A percentile compares a stretch with the other conserved stretches of the same genome.
These are phyloP conservation scores for Scomber japonicus DNA, from an alignment of 2,113 vertebrate genomes.

Conservation along the genomic window DNA sequence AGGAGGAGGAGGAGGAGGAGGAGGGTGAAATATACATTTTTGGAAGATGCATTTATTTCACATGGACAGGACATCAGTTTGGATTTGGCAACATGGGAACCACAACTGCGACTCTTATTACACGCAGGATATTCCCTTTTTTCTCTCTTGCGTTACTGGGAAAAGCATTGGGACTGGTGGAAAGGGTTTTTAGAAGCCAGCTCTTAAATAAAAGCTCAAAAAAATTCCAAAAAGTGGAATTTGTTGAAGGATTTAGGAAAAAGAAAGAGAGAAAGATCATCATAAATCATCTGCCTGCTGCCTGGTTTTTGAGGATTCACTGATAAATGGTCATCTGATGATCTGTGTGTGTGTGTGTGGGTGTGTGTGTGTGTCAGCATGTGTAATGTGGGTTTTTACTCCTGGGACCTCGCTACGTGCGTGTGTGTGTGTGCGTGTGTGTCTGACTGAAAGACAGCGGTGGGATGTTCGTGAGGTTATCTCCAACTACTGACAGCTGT, in stretches of 20 bases:
- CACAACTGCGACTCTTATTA: background rate
- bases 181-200: background rate
- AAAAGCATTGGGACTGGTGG: background rate
- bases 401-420: constrained; percentile 60
- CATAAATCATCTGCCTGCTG: constrained; percentile 62
- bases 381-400: constrained; percentile 59
- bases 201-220: background rate
- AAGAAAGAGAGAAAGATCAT: constrained; percentile 16
- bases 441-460: constrained; percentile 61
- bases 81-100: constrained; percentile 6
- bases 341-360: constrained; percentile 45
- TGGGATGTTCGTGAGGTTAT: constrained; percentile 80
- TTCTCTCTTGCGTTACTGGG: background rate
- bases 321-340: constrained; percentile 70
- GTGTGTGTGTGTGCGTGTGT: constrained; percentile 32
- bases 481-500: constrained; percentile 90
- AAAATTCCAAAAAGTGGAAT: background rate
- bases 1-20: background rate
- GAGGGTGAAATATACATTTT: constrained; percentile 26
- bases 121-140: background rate
- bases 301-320: constrained; percentile 35
- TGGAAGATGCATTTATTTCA: constrained; percentile 33
- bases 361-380: constrained; percentile 61
- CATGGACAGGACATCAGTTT: constrained; percentile 10
- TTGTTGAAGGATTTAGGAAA: constrained; percentile 17